phyloP scores from a whole-genome alignment of 2,888 invertebrate genomes.

The Eilema griseolum region DNA sequence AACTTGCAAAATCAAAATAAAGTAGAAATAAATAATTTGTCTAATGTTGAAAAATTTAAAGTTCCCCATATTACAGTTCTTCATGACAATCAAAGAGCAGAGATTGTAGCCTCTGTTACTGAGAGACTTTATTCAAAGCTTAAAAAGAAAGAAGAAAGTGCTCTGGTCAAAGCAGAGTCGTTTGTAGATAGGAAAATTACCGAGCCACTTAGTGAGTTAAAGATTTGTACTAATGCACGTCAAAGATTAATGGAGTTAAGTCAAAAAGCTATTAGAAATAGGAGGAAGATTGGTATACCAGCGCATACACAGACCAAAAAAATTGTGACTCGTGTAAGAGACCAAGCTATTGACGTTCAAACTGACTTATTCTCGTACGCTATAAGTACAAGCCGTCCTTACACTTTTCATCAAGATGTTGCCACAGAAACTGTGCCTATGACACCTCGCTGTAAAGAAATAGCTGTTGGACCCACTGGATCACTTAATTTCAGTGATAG shows the following conservation, averaged over 20 bases:
- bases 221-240: constrained; percentile 87
- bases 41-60: constrained; percentile 55
- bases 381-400: constrained; percentile 65
- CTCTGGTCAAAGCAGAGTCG: constrained; percentile 74
- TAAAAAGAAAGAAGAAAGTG: constrained; percentile 84
- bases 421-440: constrained; percentile 77
- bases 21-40: constrained; percentile 53
- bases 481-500: constrained; percentile 68
- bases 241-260: constrained; percentile 87
- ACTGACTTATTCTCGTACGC: constrained; percentile 81
- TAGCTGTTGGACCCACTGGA: constrained; percentile 74
- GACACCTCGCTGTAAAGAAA: constrained; percentile 82
- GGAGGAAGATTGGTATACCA: constrained; percentile 81
- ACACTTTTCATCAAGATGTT: constrained; percentile 68
- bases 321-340: constrained; percentile 84
- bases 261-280: constrained; percentile 86
- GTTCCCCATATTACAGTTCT: constrained; percentile 68
- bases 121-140: constrained; percentile 88
- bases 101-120: constrained; percentile 91
- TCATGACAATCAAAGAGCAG: constrained; percentile 86
- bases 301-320: constrained; percentile 87
- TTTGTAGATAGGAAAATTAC: constrained; percentile 75
- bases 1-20: constrained; percentile 62
- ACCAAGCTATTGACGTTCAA: constrained; percentile 85
- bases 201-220: constrained; percentile 83